phyloP scores from a whole-genome alignment of 2,888 invertebrate species.

The Diarsia rubi region DNA sequence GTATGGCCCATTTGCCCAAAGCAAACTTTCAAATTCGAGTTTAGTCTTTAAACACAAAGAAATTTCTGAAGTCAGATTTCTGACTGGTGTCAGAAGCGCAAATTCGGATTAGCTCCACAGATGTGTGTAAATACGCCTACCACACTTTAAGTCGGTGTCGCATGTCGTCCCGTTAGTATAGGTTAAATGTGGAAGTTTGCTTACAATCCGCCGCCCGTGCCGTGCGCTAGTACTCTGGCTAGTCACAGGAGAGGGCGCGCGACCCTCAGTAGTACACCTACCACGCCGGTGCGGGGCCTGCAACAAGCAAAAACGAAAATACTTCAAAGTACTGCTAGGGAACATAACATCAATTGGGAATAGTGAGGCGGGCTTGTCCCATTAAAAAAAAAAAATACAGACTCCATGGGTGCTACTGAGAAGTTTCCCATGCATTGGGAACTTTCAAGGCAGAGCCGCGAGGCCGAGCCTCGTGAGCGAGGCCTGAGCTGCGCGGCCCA shows the following conservation, averaged over 20 bases:
- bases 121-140: background rate
- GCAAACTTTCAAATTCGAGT: background rate
- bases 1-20: background rate
- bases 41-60: background rate
- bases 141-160: background rate
- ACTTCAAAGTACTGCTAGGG: background rate
- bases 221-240: conserved; percentile 86
- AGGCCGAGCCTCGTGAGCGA: no score
- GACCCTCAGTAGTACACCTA: conserved; percentile 85
- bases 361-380: no score
- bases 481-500: no score
- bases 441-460: no score
- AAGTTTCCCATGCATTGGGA: no score
- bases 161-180: background rate
- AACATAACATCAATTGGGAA: background rate
- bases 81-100: background rate
- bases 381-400: background rate
- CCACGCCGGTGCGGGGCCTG: conserved; percentile 86
- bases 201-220: conserved; percentile 90
- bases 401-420: background rate
- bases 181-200: conserved; percentile 53
- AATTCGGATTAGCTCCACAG: background rate
- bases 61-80: background rate
- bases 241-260: conserved; percentile 89
- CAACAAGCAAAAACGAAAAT: conserved; percentile 69